These are phyloP conservation scores for Xerus rutilus DNA, from an alignment of 2,797 vertebrate species.

Conservation along the genomic window DNA sequence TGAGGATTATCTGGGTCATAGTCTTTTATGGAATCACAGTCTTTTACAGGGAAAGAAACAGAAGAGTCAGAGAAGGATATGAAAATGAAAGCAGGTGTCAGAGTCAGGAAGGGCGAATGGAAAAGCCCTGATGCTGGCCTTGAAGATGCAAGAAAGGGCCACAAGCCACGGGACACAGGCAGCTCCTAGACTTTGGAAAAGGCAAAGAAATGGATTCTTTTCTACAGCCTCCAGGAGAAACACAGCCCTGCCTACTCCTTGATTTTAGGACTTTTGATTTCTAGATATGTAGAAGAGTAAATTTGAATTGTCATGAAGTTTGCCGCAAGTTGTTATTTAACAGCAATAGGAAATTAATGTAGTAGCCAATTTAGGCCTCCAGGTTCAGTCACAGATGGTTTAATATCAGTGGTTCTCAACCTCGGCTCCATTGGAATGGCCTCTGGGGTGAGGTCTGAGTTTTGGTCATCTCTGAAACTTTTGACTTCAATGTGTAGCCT, in stretches of 20 bases:
- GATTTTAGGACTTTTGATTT: neutral
- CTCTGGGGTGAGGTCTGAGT: neutral
- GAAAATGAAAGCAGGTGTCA: neutral
- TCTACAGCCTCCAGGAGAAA: neutral
- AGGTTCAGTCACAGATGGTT: neutral
- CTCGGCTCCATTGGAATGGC: neutral
- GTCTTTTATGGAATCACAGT: neutral
- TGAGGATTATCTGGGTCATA: neutral
- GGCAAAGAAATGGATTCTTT: neutral
- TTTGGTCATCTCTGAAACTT: neutral
- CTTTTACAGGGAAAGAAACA: neutral
- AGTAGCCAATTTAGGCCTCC: neutral
- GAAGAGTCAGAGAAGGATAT: neutral
- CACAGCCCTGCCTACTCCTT: neutral
- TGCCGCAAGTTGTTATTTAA: neutral
- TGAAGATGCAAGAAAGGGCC: neutral
- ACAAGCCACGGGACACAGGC: neutral
- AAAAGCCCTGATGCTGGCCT: neutral
- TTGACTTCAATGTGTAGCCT: neutral
- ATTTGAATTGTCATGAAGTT: neutral
- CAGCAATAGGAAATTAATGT: neutral
- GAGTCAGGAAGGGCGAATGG: neutral
- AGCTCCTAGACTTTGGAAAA: neutral
- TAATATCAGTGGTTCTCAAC: neutral
- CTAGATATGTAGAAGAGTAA: neutral